Base-by-base conservation (phyloP, 2,797 vertebrate species). In the Adrianichthys oophorus region DNA sequence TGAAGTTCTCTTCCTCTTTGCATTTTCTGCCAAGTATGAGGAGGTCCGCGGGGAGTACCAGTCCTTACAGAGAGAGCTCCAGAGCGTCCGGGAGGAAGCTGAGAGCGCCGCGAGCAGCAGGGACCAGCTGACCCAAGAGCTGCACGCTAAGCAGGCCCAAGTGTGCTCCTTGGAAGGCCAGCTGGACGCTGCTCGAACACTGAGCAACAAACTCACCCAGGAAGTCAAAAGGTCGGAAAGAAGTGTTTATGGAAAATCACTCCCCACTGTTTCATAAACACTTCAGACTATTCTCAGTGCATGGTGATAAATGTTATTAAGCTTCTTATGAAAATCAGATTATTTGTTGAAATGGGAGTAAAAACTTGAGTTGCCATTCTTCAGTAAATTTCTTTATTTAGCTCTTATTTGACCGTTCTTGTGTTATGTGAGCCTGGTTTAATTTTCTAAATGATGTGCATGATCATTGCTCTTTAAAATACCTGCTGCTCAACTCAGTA, bases 111-210 rank as follows among this genome's bases (percentile, higher is more conserved):
- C 65, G 15, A 76, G 61, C 3, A 57, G 48, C 32, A 83, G 63
- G 43, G 87, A 91, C 40, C 90, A 90, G 1, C 76, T 93, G 41
- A 56, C 72, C 18, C 91, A 87, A 66, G 93, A 94, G 8, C 81
- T 93, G 54, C 92, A 93, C 73, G 85, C 83, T 47, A 94, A 90
- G 58, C 90, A 89, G 32, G 87, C 87, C 26, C 92, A 92, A 63
- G 82, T 91, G 23, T 92, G 90, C 74, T 84, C 88, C 16, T 80
- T 94, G n/a, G 91, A 91, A 70, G 92, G 92, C 40, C 92, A 92
- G 78, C 82, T 92, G 3, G 90, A 90, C 29, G 76, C 89, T 21
- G 61, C 89, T 17, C 87, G 64, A 46, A 84, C 79, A 1, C 68
- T 84, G 14, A 86, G 72, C 43, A 87, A 83, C 52, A 87, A 81